Conservation (phyloP, 1,140 invertebrate species). For the Brachystomella parvula region DNA sequence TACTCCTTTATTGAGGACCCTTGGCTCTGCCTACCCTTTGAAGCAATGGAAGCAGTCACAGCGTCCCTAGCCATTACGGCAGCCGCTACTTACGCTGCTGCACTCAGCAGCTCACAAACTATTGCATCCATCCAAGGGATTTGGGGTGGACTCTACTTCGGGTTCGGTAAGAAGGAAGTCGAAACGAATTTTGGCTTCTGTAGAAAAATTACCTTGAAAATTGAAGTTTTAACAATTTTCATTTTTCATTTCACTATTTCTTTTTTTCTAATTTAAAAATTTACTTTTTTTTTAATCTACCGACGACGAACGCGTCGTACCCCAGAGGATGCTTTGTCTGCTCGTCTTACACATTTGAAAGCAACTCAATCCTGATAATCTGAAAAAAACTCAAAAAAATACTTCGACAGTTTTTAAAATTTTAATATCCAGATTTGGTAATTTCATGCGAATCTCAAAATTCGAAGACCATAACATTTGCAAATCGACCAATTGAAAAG, state of each 20-base stretch:
- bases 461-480: too few species aligned
- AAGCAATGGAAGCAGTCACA: constrained; percentile 75
- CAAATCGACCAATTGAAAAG: background rate
- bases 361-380: too few species aligned
- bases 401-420: too few species aligned
- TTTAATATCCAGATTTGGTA: too few species aligned
- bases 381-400: too few species aligned
- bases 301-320: too few species aligned
- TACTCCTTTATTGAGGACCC: constrained; percentile 74
- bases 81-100: constrained; percentile 70
- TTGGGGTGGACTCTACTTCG: constrained; percentile 69
- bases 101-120: constrained; percentile 66
- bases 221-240: too few species aligned
- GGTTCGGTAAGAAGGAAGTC: constrained; percentile 55
- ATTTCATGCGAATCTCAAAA: too few species aligned
- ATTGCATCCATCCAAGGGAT: constrained; percentile 74
- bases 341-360: too few species aligned
- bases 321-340: too few species aligned
- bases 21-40: constrained; percentile 71
- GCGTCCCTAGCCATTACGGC: constrained; percentile 72
- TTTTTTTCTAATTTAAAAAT: too few species aligned
- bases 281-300: background rate
- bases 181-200: background rate
- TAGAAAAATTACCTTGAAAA: background rate
- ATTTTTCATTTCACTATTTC: background rate